A percentile compares a stretch with the other conserved stretches of the same genome.
These are phyloP conservation scores for Cygnus atratus DNA, from an alignment of 2,113 vertebrate genomes.

Conservation along the genomic window DNA sequence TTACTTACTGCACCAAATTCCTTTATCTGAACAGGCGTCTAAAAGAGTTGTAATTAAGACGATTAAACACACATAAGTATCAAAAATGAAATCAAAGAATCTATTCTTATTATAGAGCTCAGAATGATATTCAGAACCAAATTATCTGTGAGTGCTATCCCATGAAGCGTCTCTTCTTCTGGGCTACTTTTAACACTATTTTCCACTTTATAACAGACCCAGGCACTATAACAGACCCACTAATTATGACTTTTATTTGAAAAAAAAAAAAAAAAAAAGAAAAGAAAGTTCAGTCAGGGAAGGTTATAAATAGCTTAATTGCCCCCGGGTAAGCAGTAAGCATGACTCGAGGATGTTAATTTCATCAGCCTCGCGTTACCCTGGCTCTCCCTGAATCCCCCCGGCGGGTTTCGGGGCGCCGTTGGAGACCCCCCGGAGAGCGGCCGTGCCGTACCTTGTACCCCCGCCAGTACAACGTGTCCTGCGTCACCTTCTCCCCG, in stretches of 20 bases:
- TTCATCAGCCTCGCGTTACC: no score
- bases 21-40: conserved; percentile 95
- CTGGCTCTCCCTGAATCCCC: rapidly evolving
- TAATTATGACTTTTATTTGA: rapidly evolving
- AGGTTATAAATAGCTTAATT: rapidly evolving
- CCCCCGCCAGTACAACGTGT: conserved; percentile 93
- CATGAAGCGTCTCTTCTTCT: neutral
- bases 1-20: conserved; percentile 92
- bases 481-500: conserved; percentile 91
- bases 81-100: neutral
- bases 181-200: rapidly evolving
- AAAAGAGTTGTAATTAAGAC: neutral
- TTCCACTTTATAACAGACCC: no score
- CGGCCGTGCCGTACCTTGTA: conserved; percentile 81
- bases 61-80: neutral
- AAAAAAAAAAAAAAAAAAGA: neutral
- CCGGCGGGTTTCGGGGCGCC: rapidly evolving
- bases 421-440: rapidly evolving
- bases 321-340: rapidly evolving
- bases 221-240: rapidly evolving
- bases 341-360: rapidly evolving
- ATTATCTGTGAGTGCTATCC: rapidly evolving
- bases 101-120: rapidly evolving
- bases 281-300: no score
- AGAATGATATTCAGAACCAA: neutral